These are phyloP conservation scores for Dynastes grantii DNA, from an alignment of 2,888 invertebrate species.

Conservation along the genomic window DNA sequence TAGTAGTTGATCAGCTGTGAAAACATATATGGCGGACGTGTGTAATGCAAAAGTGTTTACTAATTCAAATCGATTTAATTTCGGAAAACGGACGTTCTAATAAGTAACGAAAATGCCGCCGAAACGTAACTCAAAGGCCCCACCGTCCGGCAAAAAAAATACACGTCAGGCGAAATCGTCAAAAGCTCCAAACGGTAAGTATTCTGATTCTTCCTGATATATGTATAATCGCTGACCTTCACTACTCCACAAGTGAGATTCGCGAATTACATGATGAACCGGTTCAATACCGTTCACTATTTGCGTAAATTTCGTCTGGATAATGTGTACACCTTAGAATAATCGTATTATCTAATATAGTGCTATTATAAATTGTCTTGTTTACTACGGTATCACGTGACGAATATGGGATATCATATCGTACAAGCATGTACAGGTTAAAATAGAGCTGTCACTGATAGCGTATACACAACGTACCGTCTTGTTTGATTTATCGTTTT, in stretches of 20 bases:
- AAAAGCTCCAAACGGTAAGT: slow-evolving; percentile 51
- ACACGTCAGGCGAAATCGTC: slow-evolving; percentile 51
- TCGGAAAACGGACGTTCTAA: slow-evolving; percentile 28
- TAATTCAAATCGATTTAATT: slow-evolving; percentile 39
- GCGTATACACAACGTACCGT: background rate
- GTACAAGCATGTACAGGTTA: slow-evolving; percentile 20
- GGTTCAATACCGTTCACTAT: background rate
- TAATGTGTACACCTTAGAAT: background rate
- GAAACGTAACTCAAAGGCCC: slow-evolving; percentile 52
- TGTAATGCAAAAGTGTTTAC: slow-evolving; percentile 49
- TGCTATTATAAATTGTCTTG: slow-evolving; percentile 24
- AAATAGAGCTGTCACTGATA: slow-evolving; percentile 2
- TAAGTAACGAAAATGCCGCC: slow-evolving; percentile 54
- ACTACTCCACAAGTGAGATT: background rate
- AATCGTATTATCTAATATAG: slow-evolving; percentile 15
- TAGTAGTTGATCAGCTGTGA: slow-evolving; percentile 47
- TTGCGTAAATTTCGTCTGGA: background rate
- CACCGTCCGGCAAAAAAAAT: slow-evolving; percentile 51
- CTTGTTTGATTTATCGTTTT: slow-evolving; percentile 15
- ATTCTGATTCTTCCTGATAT: background rate
- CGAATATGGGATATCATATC: slow-evolving; percentile 27
- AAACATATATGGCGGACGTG: slow-evolving; percentile 52
- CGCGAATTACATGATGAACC: background rate
- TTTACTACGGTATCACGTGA: slow-evolving; percentile 50
- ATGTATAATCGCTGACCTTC: slow-evolving; percentile 32